A percentile compares a stretch with the other conserved stretches of the same genome.
These are phyloP conservation scores for Thalassarche chlororhynchos DNA, from an alignment of 2,113 vertebrate species.

Conservation along the genomic window DNA sequence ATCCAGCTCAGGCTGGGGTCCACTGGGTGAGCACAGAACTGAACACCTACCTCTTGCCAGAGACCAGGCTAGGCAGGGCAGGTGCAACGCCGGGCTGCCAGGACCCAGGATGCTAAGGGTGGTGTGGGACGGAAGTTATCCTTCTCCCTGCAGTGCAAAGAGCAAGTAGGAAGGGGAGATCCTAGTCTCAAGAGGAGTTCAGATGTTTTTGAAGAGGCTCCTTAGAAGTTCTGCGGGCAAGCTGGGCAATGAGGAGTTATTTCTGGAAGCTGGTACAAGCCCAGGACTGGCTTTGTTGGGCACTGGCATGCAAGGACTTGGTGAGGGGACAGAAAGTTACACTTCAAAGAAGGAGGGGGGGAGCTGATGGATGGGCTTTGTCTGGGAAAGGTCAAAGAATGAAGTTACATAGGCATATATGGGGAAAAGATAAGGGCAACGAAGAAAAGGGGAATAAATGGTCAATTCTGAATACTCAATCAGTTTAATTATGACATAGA, in stretches of 20 bases:
- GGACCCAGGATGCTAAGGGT: neutral
- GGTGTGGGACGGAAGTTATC: neutral
- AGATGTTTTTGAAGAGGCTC: neutral
- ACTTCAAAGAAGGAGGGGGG: neutral
- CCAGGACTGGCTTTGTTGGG: neutral
- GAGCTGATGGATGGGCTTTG: neutral
- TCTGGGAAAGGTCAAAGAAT: neutral
- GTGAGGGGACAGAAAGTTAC: neutral
- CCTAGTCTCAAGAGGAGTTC: neutral
- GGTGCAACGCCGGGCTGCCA: fast-evolving
- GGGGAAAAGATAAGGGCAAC: neutral
- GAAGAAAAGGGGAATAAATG: neutral
- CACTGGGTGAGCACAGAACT: neutral
- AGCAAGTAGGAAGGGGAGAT: neutral
- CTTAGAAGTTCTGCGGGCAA: neutral
- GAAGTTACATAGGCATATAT: neutral
- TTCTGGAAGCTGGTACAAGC: neutral
- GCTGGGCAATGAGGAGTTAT: neutral
- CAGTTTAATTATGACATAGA: neutral
- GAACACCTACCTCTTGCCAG: neutral
- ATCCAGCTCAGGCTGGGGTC: neutral
- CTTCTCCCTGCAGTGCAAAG: neutral
- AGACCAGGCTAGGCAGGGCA: neutral
- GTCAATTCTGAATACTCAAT: neutral
- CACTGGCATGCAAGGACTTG: neutral